A percentile compares a stretch with the other conserved stretches of the same genome.
These are phyloP conservation scores for Euplagia quadripunctaria DNA, from an alignment of 2,888 invertebrate genomes.

Conservation along the genomic window DNA sequence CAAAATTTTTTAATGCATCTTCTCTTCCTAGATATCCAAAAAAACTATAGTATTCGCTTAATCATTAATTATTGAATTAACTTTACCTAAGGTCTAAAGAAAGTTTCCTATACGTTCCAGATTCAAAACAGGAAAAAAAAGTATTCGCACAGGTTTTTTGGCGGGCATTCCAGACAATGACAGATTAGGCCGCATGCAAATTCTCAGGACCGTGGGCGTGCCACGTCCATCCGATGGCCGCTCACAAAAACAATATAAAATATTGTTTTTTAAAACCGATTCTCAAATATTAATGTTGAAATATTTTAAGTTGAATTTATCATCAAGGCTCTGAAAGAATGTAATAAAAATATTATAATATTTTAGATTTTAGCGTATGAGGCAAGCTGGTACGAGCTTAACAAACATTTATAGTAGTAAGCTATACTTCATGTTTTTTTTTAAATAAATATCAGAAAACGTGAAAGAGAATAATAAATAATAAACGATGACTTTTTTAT, in stretches of 20 bases:
- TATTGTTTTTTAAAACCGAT: constrained; percentile 58
- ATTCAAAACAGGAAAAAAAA: constrained; percentile 2
- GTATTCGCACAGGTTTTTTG: constrained; percentile 38
- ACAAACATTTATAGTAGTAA: no score
- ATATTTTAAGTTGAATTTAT: constrained; percentile 26
- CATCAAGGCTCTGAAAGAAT: not conserved
- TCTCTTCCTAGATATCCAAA: not conserved
- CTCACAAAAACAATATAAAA: constrained; percentile 63
- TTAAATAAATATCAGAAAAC: no score
- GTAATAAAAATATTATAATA: not conserved
- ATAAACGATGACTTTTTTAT: no score
- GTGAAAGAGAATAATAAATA: no score
- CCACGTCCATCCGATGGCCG: constrained; percentile 53
- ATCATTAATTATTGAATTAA: not conserved
- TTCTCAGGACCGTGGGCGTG: constrained; percentile 75
- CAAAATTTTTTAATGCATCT: not conserved
- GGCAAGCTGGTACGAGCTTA: not conserved
- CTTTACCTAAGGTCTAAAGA: not conserved
- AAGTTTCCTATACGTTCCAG: not conserved
- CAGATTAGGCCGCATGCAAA: constrained; percentile 78
- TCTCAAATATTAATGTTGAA: constrained; percentile 31
- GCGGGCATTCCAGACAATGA: constrained; percentile 71
- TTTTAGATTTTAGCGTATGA: not conserved
- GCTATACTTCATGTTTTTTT: not conserved
- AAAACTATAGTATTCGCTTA: not conserved